Percentiles rank a stretch among this genome's conserved stretches.
Evolutionary conservation across 37 sponge, comb jelly and placozoan genomes (phyloP).

Genomic region (Aphrocallistes beatrix): DNA sequence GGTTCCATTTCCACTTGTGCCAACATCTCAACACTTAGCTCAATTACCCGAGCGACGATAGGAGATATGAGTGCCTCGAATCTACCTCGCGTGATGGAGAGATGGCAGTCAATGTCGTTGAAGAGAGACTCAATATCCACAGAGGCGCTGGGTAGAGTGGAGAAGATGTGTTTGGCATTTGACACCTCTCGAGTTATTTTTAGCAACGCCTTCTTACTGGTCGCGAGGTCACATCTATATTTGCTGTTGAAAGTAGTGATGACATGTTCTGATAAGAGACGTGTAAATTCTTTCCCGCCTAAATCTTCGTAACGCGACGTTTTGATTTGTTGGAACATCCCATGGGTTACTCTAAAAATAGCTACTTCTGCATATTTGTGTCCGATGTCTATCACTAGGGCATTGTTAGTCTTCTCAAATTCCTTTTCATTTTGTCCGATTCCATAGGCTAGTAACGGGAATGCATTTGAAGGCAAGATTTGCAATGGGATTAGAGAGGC

Average conservation of each 20-base stretch:
- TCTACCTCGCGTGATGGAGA: not conserved
- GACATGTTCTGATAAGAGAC: not conserved
- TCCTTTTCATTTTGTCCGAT: not conserved
- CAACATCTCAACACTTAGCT: not conserved
- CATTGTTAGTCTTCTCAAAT: not conserved
- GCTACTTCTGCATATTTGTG: not conserved
- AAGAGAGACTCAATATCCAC: not conserved
- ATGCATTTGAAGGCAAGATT: not conserved
- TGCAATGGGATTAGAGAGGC: not conserved
- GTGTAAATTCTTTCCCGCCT: not conserved
- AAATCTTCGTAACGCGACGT: not conserved
- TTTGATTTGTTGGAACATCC: not conserved
- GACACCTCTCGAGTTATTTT: not conserved
- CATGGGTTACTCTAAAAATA: not conserved
- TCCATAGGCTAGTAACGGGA: not conserved
- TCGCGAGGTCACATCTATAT: not conserved
- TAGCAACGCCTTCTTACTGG: not conserved
- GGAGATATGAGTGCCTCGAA: not conserved
- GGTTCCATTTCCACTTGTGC: not conserved
- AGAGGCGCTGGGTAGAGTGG: not conserved
- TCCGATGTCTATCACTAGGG: conserved; percentile 2
- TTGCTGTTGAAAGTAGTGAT: not conserved
- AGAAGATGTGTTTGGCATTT: not conserved
- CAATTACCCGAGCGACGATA: not conserved
- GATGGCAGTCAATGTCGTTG: not conserved